Base-by-base conservation (phyloP, 2,888 invertebrate species). In the Eledona agricola region DNA sequence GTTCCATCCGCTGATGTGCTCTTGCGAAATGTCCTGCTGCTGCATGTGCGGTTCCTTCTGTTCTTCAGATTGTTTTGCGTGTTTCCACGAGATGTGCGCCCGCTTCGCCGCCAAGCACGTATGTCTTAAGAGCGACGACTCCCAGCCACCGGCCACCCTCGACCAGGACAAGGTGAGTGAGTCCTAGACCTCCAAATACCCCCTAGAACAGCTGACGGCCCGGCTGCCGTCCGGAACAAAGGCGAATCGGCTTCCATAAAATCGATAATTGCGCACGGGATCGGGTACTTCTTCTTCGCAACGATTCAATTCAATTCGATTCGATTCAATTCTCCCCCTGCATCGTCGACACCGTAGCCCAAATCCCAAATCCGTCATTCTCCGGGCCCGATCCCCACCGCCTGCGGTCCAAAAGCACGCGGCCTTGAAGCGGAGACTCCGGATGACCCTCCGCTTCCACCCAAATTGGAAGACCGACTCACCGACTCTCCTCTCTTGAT, bases 1-100 rank as follows among this genome's bases (percentile, higher is more conserved):
- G 59, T 78, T 77, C 66, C 79, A 80, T 65, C 67, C 72, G 43
- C 67, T 77, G 37, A 67, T 79, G 59, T 79, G 79, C 69, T 73
- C 76, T 56, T 79, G 79, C 71, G 73, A 74, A 57, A 65, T 74
- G 63, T 73, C 77, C 53, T 83, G 83, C 77, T 83, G 83, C 75
- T 83, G 83, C 77, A 81, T 80, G 78, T 83, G 83, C 74, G 81
- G 79, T 72, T 79, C 80, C 73, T 74, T 81, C 69, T 83, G 81
- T 75, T 80, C 82, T 66, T 71, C 80, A 82, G 85, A 84, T 76
- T 84, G 85, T 75, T 81, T 83, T 74, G 80, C 81, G 69, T 84
- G 84, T 76, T 83, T 83, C 78, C 83, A 84, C 77, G 77, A 78
- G 70, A 79, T 80, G 65, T 84, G 84, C 76, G 73, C 76, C 55